Percentiles rank a stretch among this genome's conserved stretches.
Conservation (phyloP, 2,113 vertebrate species). For the Leptosomus discolor region DNA sequence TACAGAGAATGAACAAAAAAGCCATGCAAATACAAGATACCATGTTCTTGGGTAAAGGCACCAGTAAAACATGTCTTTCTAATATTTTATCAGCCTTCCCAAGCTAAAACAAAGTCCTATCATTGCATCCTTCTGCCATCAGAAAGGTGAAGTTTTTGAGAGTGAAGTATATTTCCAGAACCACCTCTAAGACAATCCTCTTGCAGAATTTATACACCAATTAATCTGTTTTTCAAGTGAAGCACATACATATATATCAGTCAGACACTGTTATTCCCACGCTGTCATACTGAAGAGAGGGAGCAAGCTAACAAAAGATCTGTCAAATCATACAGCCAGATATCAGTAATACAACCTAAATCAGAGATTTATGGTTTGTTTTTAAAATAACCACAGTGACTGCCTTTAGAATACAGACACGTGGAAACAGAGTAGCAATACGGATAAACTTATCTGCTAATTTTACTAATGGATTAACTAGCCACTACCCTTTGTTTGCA, state of each 20-base stretch:
- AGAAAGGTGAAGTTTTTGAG: neutral
- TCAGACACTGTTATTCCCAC: neutral
- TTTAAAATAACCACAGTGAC: neutral
- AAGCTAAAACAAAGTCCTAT: neutral
- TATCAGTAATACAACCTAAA: neutral
- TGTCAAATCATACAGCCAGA: neutral
- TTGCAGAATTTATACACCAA: neutral
- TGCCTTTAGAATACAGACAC: neutral
- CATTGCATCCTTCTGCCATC: neutral
- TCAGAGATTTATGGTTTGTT: neutral
- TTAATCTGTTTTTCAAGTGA: neutral
- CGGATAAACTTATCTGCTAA: neutral
- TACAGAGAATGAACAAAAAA: neutral
- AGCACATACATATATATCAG: neutral
- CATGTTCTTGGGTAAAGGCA: neutral
- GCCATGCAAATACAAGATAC: neutral
- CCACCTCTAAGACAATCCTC: neutral
- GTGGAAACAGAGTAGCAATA: neutral
- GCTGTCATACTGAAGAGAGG: neutral
- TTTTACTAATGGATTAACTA: neutral
- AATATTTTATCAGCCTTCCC: neutral
- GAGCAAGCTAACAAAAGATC: neutral
- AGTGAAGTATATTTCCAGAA: neutral
- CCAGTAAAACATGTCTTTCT: neutral
- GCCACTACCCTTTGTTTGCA: neutral